Base-by-base conservation (phyloP, 2,888 invertebrate species). In the Troides aeacus region DNA sequence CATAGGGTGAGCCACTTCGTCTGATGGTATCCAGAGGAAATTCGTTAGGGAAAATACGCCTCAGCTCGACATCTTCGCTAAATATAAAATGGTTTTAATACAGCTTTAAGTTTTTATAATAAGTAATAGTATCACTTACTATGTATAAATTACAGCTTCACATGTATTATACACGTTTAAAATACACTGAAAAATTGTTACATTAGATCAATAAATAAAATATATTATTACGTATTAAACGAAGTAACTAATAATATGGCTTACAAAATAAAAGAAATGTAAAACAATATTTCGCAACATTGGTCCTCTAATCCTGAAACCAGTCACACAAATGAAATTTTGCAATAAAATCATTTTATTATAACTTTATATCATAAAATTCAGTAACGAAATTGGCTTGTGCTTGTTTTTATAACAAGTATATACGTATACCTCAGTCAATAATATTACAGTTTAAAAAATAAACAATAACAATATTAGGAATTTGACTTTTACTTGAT, bases 11-110 rank as follows among this genome's bases (percentile, higher is more conserved):
- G 2, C 90, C 92, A 76, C 83, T 88, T 80, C 81, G 88, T 69
- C 88, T 77, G 4, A 90, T 72, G 0, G 88, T 88, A 62, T 91
- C 90, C 78, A 88, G 88, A 24, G 90, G 90, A 73, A 92, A 92
- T 76, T 91, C 90, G 69, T 72, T 82, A 1, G 92, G 89, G 73
- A 91, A 92, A 73, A 92, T 83, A 76, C 92, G 81, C 70, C 92
- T 80, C 21, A 91, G 75, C 71, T 92, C 92, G 36, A 91, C 83
- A 75, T 91, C 92, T 80, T 92, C 92, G 75, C 92, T 92, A 78
- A n/a, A 53, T 23, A 69, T 58, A 58, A 64, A 58, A 64, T 10
- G 39, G 2, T 66, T 53, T 53, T 59, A 62, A 46, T 42, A 60
- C 21, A 10, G n/a, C 18, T 53, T 53, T n/a, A 53, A 5, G 6